Evolutionary conservation across 1,140 invertebrate species (phyloP), one percentile per base, ranked within the genome.

Genomic region (Whitmania pigra): DNA sequence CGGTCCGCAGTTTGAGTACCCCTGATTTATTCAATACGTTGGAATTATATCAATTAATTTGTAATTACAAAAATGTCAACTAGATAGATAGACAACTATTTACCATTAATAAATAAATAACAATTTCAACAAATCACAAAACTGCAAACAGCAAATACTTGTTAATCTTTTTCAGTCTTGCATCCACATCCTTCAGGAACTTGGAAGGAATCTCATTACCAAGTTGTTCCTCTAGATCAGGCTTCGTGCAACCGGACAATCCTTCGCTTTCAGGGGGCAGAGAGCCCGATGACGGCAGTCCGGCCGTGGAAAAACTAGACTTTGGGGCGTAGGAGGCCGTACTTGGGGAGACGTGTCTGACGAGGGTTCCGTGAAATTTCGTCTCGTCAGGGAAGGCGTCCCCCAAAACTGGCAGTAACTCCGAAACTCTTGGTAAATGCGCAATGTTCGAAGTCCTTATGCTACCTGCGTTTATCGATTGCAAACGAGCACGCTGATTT

Each of bases 101-200:
- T 63, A 63, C 22, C 22, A 13, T 15, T 63, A n/a, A n/a, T n/a
- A n/a, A n/a, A 60, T 13, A 11, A 15, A 63, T 2, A 3, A 11
- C 20, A 57, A 57, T 63, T 63, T 63, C 57, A 31, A 63, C 20
- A 11, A 63, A 63, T 5, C 25, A 57, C 29, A 22, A 31, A n/a
- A n/a, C n/a, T n/a, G 29, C 22, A n/a, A 63, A 63, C 11, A 63
- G 5, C 57, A 31, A 13, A 15, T 13, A 63, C 29, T 15, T 13
- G 20, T 63, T 22, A 1, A 63, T 63, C 22, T 22, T 31, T 63
- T 63, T 63, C 57, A 63, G 29, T 31, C 57, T 63, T 6, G 22
- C 22, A 31, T 63, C 29, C 9, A 63, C 57, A 63, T 25, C 57
- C 29, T 63, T 63, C 29, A 63, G 57, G 20, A 63, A 63, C 57